These are phyloP conservation scores for Metallyticus violacea DNA, from an alignment of 2,888 invertebrate species.

Conservation along the genomic window DNA sequence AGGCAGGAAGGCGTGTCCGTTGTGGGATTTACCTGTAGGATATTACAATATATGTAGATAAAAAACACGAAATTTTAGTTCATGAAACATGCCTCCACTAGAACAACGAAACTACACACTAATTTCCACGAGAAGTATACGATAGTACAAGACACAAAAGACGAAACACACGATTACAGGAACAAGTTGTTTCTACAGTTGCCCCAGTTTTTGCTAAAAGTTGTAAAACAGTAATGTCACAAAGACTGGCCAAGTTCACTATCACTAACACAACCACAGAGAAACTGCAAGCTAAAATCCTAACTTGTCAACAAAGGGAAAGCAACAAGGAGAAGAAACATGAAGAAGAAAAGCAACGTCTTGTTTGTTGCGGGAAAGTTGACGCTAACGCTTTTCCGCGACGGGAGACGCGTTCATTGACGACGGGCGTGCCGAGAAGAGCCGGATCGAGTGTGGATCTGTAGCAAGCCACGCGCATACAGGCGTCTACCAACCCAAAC, in stretches of 20 bases:
- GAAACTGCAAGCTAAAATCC: background rate
- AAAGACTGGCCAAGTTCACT: background rate
- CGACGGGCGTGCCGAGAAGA: background rate
- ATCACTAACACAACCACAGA: background rate
- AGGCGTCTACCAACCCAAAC: background rate
- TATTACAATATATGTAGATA: background rate
- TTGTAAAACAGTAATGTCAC: background rate
- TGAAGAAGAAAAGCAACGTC: background rate
- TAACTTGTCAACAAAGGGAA: no score
- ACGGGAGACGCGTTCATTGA: background rate
- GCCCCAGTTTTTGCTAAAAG: background rate
- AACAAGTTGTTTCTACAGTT: background rate
- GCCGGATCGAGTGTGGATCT: background rate
- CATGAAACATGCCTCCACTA: background rate
- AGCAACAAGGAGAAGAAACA: no score
- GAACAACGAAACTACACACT: background rate
- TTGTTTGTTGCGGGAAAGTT: background rate
- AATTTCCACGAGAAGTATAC: background rate
- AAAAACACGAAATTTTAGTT: background rate
- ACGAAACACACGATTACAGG: background rate
- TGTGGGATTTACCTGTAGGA: background rate
- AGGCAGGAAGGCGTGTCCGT: background rate
- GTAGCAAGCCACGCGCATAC: background rate
- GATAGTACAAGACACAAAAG: background rate
- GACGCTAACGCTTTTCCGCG: background rate